Base-by-base conservation (phyloP, 2,888 invertebrate species). In the Iselma pallidipennis region DNA sequence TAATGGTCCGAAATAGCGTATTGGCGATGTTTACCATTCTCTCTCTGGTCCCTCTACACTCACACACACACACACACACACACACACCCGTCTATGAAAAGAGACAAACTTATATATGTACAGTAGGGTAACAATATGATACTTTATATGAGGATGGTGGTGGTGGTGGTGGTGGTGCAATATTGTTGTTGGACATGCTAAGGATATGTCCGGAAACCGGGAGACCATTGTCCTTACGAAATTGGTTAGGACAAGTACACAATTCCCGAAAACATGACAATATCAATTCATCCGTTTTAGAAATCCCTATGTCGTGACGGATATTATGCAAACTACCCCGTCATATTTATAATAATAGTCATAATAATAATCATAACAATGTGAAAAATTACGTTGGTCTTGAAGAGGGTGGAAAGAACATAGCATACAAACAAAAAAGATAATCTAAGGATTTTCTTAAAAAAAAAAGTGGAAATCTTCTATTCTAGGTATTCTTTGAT, bases 141-240 rank as follows among this genome's bases (percentile, higher is more conserved):
- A 31, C 4, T 31, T 31, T 31, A n/a, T 37, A 33, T 37, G 21
- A 21, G 21, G 10, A 12, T 21, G n/a, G 75, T 71, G 7, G 10
- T 3, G 19, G 14, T 37, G 3, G 29, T 29, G 4, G 71, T 66
- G 65, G 66, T 63, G 52, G 66, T 59, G 65, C 67, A 67, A 72
- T 66, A 74, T 74, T 74, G 73, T 73, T 68, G 65, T 67, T 61
- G 71, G 73, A 72, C 74, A 74, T 73, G 74, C 68, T 71, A 75
- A 69, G 69, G 70, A 71, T 72, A 67, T 58, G 42, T 42, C 10
- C 7, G 42, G 42, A 42, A 42, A 42, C 42, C 4, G 21, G n/a
- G 52, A 55, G 55, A 26, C 63, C 59, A 63, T 63, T 63, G 62
- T 62, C 62, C 62, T 42, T 42, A 42, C 42, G 42, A 42, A 42